Evolutionary conservation across 2,888 invertebrate species (phyloP), one percentile per base, ranked within the genome.

Genomic region (Fabriciana adippe): DNA sequence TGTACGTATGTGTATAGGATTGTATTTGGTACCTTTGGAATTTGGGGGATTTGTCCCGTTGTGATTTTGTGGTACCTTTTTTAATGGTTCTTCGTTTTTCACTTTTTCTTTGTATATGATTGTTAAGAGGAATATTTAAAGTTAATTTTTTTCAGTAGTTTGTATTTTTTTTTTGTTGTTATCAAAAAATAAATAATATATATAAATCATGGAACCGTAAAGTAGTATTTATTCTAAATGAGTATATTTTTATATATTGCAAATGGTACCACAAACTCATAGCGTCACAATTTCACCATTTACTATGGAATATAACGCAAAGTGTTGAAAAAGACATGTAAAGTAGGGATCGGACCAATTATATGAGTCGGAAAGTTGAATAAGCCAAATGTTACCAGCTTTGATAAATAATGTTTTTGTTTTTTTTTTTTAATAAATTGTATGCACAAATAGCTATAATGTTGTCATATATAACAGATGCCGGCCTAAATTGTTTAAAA

Each of bases 261-360:
- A 45, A 21, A 41, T 11, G 35, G 11, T 50, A 18, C 18, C 6
- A 61, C 51, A 35, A 51, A 35, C 35, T 41, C 15, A 51, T 53
- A 21, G 53, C 31, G 18, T 4, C 15, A 53, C 18, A 51, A 15
- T 15, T 61, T 35, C 21, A 51, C 21, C 14, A 61, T 18, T 8
- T 50, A 35, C 51, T 61, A 53, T 18, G 15, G 66, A 64, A 64
- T 59, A 67, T 66, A 69, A 64, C 18, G 74, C 76, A 75, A 75
- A 75, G 76, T 78, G 76, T 73, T 72, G 68, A 82, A 82, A 89
- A 87, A 90, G 86, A 90, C 87, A 89, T 86, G 86, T 88, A 84
- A 80, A 85, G 76, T 82, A 80, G 80, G 80, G 81, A 83, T 81
- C 76, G 90, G 90, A 90, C 90, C 90, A 91, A 90, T 85, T 68